Evolutionary conservation across 2,113 vertebrate genomes (phyloP).

Genomic region (Neoarius graeffei): DNA sequence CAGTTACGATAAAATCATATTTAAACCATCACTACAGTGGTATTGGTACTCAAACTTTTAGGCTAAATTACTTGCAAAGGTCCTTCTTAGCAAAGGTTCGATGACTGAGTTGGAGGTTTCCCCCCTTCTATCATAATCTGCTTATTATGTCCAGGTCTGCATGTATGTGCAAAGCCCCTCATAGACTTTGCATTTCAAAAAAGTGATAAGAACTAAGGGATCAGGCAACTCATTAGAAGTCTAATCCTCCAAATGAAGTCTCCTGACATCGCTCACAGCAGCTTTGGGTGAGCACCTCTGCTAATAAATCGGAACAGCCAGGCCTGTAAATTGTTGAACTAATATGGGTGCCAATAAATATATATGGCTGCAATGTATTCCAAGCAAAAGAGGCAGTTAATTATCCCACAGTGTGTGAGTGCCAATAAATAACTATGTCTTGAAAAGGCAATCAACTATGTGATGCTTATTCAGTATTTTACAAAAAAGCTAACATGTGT

Average conservation of each 20-base stretch:
- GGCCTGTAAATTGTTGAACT: constrained; percentile 28
- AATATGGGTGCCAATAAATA: constrained; percentile 37
- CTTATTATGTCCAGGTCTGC: constrained; percentile 62
- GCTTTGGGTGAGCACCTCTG: constrained; percentile 47
- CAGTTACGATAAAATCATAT: background rate
- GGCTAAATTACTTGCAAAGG: constrained; percentile 33
- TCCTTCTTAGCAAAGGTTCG: constrained; percentile 15
- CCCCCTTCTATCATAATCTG: constrained; percentile 53
- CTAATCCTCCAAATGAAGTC: constrained; percentile 67
- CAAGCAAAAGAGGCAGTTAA: constrained; percentile 5
- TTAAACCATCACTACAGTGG: background rate
- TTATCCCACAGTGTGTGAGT: background rate
- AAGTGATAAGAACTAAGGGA: constrained; percentile 56
- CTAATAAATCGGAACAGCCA: constrained; percentile 55
- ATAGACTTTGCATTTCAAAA: constrained; percentile 58
- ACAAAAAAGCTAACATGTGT: background rate
- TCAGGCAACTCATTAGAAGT: constrained; percentile 64
- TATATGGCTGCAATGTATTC: constrained; percentile 14
- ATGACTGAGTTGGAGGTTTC: constrained; percentile 33
- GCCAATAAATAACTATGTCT: constrained; percentile 4
- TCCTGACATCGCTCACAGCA: constrained; percentile 51
- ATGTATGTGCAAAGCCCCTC: constrained; percentile 56
- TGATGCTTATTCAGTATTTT: background rate
- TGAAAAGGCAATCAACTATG: background rate
- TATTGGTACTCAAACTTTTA: constrained; percentile 20